These are phyloP conservation scores for Clusia tigrina DNA, from an alignment of 2,888 invertebrate species.

Conservation along the genomic window DNA sequence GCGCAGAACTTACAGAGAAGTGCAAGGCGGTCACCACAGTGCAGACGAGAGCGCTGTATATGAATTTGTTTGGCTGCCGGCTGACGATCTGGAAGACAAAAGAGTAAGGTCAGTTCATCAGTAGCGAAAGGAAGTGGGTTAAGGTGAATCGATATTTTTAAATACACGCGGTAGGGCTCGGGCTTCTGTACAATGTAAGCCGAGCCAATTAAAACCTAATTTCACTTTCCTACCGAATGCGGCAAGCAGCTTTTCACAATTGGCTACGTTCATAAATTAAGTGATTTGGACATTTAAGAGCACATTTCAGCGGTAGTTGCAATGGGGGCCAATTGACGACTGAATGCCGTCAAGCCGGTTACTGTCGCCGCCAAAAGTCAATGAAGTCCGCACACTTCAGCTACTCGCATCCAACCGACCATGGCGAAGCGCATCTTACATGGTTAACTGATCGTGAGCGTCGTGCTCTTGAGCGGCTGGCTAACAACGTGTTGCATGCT, in stretches of 20 bases:
- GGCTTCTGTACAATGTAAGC: too few relatives aligned
- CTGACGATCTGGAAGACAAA: too few relatives aligned
- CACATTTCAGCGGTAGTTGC: not conserved
- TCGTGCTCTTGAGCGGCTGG: slow-evolving; percentile 40
- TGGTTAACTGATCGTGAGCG: slow-evolving; percentile 35
- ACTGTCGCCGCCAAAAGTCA: not conserved
- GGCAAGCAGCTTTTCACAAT: not conserved
- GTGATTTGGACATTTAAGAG: slow-evolving; percentile 24
- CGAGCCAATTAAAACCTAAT: slow-evolving; percentile 15
- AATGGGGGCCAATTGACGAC: too few relatives aligned
- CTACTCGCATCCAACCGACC: not conserved
- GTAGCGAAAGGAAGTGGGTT: too few relatives aligned
- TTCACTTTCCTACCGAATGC: slow-evolving; percentile 39
- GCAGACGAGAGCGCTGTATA: too few relatives aligned
- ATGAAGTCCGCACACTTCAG: not conserved
- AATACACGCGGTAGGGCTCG: too few relatives aligned
- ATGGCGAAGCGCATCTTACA: not conserved
- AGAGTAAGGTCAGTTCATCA: too few relatives aligned
- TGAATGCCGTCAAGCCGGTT: not conserved
- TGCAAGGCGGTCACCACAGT: too few relatives aligned
- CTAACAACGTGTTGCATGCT: not conserved
- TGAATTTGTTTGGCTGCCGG: too few relatives aligned
- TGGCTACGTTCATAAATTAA: slow-evolving; percentile 35
- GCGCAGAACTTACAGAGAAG: not conserved
- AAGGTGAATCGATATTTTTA: too few relatives aligned